A percentile compares a stretch with the other conserved stretches of the same genome.
phyloP scores from a whole-genome alignment of 2,797 vertebrate genomes.

The Pelochelys cantorii region DNA sequence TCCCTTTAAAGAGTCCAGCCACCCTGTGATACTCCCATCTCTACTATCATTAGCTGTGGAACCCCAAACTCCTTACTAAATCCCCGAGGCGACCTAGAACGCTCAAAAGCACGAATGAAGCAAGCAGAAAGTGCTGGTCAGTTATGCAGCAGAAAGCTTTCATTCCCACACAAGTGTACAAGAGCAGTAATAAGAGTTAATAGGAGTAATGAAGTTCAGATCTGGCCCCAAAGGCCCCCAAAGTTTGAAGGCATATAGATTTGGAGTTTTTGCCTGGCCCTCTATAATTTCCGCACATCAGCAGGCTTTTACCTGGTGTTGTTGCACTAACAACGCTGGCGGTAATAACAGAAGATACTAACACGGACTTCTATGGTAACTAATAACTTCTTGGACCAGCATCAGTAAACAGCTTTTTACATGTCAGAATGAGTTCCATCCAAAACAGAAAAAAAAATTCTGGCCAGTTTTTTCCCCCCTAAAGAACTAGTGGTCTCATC shows the following conservation, averaged over 20 bases:
- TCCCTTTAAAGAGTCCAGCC: not conserved
- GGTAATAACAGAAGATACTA: not conserved
- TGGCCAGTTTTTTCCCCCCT: not conserved
- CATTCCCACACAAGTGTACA: not conserved
- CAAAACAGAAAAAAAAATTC: not conserved
- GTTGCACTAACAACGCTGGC: not conserved
- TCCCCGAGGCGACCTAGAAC: not conserved
- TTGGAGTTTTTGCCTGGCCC: not conserved
- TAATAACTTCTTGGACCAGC: not conserved
- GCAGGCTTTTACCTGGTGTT: not conserved
- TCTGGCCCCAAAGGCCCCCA: not conserved
- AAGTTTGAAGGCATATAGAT: not conserved
- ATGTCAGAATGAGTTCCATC: not conserved
- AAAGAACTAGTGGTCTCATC: not conserved
- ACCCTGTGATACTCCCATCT: not conserved
- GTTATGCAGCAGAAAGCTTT: not conserved
- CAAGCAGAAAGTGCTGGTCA: not conserved
- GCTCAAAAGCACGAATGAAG: not conserved
- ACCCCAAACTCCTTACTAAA: not conserved
- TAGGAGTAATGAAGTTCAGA: not conserved
- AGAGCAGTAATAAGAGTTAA: not conserved
- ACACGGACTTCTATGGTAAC: not conserved
- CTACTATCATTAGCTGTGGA: not conserved
- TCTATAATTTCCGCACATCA: not conserved
- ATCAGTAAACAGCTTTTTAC: not conserved